phyloP scores from a whole-genome alignment of 2,113 vertebrate genomes.

The Poicephalus gulielmi region DNA sequence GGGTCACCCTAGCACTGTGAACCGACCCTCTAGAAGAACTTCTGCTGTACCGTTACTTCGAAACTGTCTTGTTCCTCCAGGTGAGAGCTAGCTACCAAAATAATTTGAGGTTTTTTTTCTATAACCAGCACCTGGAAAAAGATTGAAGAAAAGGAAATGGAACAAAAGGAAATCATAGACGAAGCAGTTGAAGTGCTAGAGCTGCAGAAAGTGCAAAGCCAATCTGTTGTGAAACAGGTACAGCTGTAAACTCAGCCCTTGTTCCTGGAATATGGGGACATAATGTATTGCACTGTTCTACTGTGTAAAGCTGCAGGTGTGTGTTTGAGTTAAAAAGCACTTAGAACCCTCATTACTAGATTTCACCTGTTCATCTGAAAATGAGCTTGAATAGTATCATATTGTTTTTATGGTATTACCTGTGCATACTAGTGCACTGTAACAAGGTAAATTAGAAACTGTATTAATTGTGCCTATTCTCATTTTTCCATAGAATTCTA shows the following conservation, averaged over 20 bases:
- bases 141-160: background rate
- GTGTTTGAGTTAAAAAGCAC: constrained; percentile 60
- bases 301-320: constrained; percentile 66
- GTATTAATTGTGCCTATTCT: constrained; percentile 49
- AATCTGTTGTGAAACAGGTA: constrained; percentile 28
- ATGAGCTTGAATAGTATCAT: constrained; percentile 58
- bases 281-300: constrained; percentile 66
- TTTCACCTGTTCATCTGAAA: constrained; percentile 40
- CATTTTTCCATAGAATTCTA: constrained; percentile 20
- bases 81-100: constrained; percentile 38
- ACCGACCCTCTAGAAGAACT: background rate
- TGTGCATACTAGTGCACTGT: background rate
- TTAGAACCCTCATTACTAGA: constrained; percentile 34
- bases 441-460: constrained; percentile 14
- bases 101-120: background rate
- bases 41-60: constrained; percentile 14
- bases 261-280: constrained; percentile 28
- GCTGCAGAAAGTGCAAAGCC: background rate
- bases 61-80: constrained; percentile 48
- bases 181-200: background rate
- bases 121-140: constrained; percentile 6
- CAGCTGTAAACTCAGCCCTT: constrained; percentile 13
- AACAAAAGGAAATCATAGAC: background rate
- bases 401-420: constrained; percentile 23
- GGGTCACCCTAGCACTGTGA: constrained; percentile 19